Percentiles rank a stretch among this genome's conserved stretches.
Evolutionary conservation across 2,797 vertebrate genomes (phyloP).

Genomic region (Threskiornis aethiopicus): DNA sequence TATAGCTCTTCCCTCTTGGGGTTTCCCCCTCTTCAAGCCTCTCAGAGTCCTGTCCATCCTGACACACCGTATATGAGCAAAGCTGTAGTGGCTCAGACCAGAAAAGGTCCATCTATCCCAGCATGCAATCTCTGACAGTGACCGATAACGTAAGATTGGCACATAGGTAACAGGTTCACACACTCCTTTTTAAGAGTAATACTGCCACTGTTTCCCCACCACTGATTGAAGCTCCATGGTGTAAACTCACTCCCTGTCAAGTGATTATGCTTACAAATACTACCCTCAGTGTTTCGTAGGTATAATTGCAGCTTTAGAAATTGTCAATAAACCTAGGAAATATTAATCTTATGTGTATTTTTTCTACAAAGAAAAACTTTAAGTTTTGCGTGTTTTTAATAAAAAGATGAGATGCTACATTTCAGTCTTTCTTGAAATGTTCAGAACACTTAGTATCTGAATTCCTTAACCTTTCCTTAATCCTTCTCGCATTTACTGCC

Average conservation of each 20-base stretch:
- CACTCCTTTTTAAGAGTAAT: too few species aligned
- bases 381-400: neutral
- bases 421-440: neutral
- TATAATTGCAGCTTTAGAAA: neutral
- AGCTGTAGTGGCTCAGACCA: neutral
- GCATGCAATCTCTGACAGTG: accelerated
- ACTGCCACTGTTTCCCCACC: neutral
- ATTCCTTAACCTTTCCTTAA: neutral
- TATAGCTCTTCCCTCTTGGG: neutral
- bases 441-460: neutral
- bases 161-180: neutral
- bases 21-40: neutral
- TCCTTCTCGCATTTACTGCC: neutral
- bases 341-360: neutral
- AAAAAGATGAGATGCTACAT: neutral
- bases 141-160: accelerated
- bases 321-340: neutral
- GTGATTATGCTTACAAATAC: neutral
- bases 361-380: neutral
- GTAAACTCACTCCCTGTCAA: neutral
- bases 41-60: neutral
- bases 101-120: too few species aligned
- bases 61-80: neutral
- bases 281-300: neutral
- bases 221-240: neutral